Percentiles rank a stretch among this genome's conserved stretches.
phyloP scores from a whole-genome alignment of 2,113 vertebrate species.

The Pelecanoides urinatrix region DNA sequence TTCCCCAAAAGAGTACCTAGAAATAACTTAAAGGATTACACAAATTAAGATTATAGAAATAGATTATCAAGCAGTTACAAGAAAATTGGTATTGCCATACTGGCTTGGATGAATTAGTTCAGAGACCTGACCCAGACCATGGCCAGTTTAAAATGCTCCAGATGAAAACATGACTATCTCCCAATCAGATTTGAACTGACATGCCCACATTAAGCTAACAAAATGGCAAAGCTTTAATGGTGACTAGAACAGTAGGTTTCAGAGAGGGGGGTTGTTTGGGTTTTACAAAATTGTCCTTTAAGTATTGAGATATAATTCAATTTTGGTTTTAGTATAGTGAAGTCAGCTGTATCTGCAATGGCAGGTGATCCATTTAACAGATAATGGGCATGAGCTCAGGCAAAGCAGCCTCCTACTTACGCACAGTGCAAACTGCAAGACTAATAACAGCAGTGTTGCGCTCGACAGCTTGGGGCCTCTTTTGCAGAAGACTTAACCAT shows the following conservation, averaged over 20 bases:
- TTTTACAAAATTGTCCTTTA: not conserved
- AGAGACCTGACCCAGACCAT: not conserved
- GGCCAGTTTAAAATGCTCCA: not conserved
- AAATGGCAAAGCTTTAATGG: not conserved
- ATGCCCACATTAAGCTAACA: not conserved
- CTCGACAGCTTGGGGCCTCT: not conserved
- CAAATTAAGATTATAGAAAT: not conserved
- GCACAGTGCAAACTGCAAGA: not conserved
- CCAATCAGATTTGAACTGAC: not conserved
- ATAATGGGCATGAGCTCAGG: not conserved
- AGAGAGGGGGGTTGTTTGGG: not conserved
- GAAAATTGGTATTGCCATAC: not conserved
- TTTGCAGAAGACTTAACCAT: not conserved
- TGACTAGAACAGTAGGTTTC: not conserved
- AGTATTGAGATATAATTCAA: not conserved
- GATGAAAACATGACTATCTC: not conserved
- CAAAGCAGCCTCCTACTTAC: not conserved
- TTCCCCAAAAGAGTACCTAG: not conserved
- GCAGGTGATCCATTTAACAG: not conserved
- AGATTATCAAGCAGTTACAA: not conserved
- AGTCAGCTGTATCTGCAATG: not conserved
- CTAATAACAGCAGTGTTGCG: not conserved
- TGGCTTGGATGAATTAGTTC: not conserved
- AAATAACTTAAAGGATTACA: slow-evolving; percentile 18
- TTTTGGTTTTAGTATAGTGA: not conserved